phyloP scores from a whole-genome alignment of 2,888 invertebrate species.

The Oscheius sp. region DNA sequence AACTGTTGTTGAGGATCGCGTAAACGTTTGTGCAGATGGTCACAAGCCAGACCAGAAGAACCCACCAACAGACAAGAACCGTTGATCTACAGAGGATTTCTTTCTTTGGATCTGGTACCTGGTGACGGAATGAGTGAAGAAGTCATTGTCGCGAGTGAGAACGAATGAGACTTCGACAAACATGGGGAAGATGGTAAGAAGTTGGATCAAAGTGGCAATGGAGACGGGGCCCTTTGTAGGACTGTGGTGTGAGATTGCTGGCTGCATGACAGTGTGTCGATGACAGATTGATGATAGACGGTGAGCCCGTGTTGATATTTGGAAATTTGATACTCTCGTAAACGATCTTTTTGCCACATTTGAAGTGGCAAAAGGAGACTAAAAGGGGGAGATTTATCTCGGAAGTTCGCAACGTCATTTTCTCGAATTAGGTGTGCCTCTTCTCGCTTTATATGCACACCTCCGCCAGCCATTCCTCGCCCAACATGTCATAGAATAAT shows the following conservation, averaged over 20 bases:
- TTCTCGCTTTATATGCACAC: too few species aligned
- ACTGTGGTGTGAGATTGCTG: background rate
- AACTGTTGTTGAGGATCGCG: constrained; percentile 8
- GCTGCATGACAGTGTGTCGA: background rate
- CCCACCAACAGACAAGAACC: constrained; percentile 7
- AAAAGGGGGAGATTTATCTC: background rate
- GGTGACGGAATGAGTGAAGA: constrained; percentile 3
- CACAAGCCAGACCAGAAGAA: constrained; percentile 7
- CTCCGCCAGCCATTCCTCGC: too few species aligned
- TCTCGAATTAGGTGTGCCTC: too few species aligned
- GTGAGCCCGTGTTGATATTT: too few species aligned
- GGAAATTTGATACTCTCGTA: constrained; percentile 5
- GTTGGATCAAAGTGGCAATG: constrained; percentile 3
- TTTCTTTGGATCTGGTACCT: background rate
- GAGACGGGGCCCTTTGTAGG: constrained; percentile 3
- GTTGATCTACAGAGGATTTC: background rate
- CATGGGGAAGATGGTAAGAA: background rate
- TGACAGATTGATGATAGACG: too few species aligned
- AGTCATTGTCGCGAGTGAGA: constrained; percentile 1
- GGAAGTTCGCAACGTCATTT: background rate
- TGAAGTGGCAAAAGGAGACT: background rate
- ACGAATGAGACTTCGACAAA: constrained; percentile 17
- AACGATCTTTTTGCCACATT: background rate
- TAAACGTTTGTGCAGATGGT: background rate
- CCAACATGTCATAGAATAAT: too few species aligned